Conservation (phyloP, 92 coral and sea anemone genomes). For the Porites cylindrica region DNA sequence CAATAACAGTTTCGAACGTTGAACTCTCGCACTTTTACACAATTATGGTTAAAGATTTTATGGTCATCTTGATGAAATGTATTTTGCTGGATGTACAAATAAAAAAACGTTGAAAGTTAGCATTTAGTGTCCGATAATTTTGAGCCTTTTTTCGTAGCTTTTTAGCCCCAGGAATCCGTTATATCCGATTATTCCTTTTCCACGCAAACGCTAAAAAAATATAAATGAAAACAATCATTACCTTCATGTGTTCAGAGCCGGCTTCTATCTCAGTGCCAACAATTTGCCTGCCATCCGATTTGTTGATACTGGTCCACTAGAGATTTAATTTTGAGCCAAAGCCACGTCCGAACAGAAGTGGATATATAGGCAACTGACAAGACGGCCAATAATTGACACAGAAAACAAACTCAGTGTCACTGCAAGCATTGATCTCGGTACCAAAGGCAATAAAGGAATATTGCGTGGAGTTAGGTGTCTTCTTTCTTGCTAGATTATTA, state of each 20-base stretch:
- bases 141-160: neutral
- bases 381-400: slow-evolving; percentile 8
- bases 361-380: neutral
- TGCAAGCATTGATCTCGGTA: neutral
- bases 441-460: slow-evolving; percentile 15
- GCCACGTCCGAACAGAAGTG: neutral
- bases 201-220: neutral
- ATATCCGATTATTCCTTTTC: neutral
- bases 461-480: neutral
- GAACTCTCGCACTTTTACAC: neutral
- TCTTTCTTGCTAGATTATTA: slow-evolving; percentile 26
- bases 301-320: neutral
- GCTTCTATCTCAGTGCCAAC: neutral
- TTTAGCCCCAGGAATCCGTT: neutral
- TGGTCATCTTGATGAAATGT: neutral
- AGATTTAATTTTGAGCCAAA: neutral
- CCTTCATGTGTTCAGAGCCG: slow-evolving; percentile 9
- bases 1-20: neutral
- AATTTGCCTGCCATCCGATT: slow-evolving; percentile 6
- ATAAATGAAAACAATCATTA: neutral
- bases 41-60: neutral
- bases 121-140: neutral
- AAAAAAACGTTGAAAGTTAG: neutral
- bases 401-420: slow-evolving; percentile 7
- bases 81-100: neutral